These are phyloP conservation scores for Ceyx margarethae DNA, from an alignment of 2,113 vertebrate genomes.

Conservation along the genomic window DNA sequence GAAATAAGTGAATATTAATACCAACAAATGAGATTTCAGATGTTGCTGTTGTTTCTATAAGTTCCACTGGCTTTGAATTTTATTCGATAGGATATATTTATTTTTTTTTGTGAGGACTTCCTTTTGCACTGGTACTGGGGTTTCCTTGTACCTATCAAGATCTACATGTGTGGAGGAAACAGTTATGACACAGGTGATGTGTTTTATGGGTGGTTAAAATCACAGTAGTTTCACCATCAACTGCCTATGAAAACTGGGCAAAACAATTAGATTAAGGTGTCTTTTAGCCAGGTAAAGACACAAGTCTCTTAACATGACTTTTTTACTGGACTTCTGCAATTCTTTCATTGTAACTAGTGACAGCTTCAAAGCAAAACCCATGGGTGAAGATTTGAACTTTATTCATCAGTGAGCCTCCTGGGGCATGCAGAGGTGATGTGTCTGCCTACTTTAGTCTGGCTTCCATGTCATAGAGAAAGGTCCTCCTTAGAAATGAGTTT, in stretches of 20 bases:
- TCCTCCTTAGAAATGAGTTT: not conserved
- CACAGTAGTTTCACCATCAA: not conserved
- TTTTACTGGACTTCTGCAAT: not conserved
- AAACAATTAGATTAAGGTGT: not conserved
- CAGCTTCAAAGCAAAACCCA: not conserved
- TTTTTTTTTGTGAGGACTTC: not conserved
- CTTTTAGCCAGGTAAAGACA: rapidly evolving
- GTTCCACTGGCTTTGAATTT: not conserved
- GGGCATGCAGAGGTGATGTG: not conserved
- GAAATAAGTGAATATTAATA: not conserved
- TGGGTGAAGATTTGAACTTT: not conserved
- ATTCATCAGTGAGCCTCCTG: not conserved
- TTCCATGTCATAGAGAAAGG: not conserved
- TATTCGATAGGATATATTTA: not conserved
- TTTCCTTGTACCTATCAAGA: not conserved
- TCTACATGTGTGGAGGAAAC: rapidly evolving
- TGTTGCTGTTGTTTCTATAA: not conserved
- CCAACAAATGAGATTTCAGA: not conserved
- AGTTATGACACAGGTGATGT: not conserved
- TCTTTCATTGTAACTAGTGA: not conserved
- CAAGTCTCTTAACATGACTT: not conserved
- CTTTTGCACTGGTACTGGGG: not conserved
- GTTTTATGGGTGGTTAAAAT: not conserved
- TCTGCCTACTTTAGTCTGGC: not conserved
- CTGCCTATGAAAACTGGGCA: not conserved